Evolutionary conservation across 1,140 invertebrate species (phyloP).

Genomic region (Drosophila saltans): DNA sequence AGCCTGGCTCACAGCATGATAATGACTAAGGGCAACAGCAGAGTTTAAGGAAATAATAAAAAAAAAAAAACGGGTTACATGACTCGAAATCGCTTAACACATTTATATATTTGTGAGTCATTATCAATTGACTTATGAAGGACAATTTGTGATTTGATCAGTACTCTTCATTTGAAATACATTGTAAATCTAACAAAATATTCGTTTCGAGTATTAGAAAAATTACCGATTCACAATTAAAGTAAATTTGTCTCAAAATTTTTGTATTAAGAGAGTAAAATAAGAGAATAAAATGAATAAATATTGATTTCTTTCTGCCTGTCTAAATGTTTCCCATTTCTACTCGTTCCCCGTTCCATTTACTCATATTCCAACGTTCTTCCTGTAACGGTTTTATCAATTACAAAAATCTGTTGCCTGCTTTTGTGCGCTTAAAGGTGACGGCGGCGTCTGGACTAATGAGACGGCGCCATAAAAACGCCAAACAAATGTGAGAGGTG

Average conservation of each 20-base stretch:
- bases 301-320: too few species aligned
- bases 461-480: constrained; percentile 66
- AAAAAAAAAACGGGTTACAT: not conserved
- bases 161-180: not conserved
- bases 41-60: too few species aligned
- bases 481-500: constrained; percentile 46
- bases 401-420: constrained; percentile 5
- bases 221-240: too few species aligned
- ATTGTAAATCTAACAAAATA: not conserved
- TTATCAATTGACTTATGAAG: not conserved
- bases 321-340: too few species aligned
- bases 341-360: too few species aligned
- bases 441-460: constrained; percentile 40
- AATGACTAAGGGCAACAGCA: not conserved
- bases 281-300: too few species aligned
- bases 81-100: not conserved
- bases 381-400: too few species aligned
- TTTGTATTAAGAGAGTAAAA: too few species aligned
- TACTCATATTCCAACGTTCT: too few species aligned
- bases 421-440: constrained; percentile 18
- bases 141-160: not conserved
- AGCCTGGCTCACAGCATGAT: not conserved
- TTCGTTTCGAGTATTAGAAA: too few species aligned
- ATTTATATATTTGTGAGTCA: not conserved
- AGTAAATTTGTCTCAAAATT: too few species aligned